Base-by-base conservation (phyloP, 2,113 vertebrate species). In the Origma solitaria region DNA sequence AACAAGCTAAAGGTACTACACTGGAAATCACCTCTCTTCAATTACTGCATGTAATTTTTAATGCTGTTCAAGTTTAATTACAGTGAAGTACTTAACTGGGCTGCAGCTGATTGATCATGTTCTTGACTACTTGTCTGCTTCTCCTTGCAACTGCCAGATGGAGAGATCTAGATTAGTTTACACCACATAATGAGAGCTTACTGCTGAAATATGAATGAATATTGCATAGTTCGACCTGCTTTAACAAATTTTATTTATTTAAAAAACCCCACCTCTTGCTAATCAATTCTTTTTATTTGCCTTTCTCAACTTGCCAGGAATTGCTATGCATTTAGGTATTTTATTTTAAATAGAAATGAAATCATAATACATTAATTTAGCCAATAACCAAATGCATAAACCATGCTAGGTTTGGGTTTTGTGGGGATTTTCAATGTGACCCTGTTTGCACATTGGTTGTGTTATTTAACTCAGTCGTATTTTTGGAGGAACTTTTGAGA, bases 11-110 rank as follows among this genome's bases (percentile, higher is more conserved):
- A 93, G 73, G 62, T 76, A 78, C 70, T 64, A 66, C 35, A 38
- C 75, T 88, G 50, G 76, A 92, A 93, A 96, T 45, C n/a, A 44
- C 35, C 80, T 28, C n/a, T 35, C 69, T 44, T 37, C 93, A 61
- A 72, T 86, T 65, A 61, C 13, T 2, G 10, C 25, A 28, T 54
- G 71, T 86, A 73, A 64, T 92, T 96, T 96, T 91, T 81, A 97
- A 93, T 69, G 50, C 61, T 79, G 71, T 78, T 97, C 84, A 83
- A 91, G 90, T 93, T 90, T 95, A 90, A 94, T 94, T 96, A 96
- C 75, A 82, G 51, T 35, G 80, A 83, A 86, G 78, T 93, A 84
- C 72, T 95, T 83, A 86, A 73, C 71, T 44, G 33, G 16, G 72
- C 85, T 96, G 82, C 20, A 64, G 40, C 80, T 82, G 90, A 86